A percentile compares a stretch with the other conserved stretches of the same genome.
phyloP scores from a whole-genome alignment of 2,113 vertebrate genomes.

The Megaceryle maxima region DNA sequence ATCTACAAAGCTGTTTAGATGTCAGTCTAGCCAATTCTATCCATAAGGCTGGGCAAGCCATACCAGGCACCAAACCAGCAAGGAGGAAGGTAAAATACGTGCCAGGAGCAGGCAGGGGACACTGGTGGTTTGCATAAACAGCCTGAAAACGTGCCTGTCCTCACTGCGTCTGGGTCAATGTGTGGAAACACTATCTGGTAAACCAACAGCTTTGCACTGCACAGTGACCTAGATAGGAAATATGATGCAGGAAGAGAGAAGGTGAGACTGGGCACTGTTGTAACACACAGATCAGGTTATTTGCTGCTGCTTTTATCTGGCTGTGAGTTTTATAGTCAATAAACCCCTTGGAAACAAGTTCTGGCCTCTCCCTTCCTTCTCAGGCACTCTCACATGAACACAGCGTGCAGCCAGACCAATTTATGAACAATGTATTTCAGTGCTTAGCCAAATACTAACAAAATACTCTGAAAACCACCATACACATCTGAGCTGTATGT shows the following conservation, averaged over 20 bases:
- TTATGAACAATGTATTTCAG: not conserved
- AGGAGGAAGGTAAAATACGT: not conserved
- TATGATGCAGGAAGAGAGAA: not conserved
- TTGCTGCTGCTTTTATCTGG: constrained; percentile 17
- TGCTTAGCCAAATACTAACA: not conserved
- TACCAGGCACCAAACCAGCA: not conserved
- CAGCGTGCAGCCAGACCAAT: not conserved
- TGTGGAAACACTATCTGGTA: constrained; percentile 33
- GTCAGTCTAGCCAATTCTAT: not conserved
- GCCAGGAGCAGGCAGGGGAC: not conserved
- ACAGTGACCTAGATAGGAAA: constrained; percentile 57
- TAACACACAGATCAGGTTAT: constrained; percentile 1
- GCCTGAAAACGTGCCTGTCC: not conserved
- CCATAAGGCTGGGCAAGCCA: not conserved
- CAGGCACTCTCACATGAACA: not conserved
- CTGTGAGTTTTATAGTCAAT: not conserved
- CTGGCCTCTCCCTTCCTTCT: constrained; percentile 7
- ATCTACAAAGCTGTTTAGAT: constrained; percentile 22
- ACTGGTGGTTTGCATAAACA: not conserved
- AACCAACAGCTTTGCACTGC: not conserved
- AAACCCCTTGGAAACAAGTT: constrained; percentile 22
- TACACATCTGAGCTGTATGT: not conserved
- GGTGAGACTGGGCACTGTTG: not conserved
- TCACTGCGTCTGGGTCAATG: not conserved
- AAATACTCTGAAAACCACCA: constrained; percentile 6